phyloP scores from a whole-genome alignment of 2,113 vertebrate species.

The Bubo blakistoni region DNA sequence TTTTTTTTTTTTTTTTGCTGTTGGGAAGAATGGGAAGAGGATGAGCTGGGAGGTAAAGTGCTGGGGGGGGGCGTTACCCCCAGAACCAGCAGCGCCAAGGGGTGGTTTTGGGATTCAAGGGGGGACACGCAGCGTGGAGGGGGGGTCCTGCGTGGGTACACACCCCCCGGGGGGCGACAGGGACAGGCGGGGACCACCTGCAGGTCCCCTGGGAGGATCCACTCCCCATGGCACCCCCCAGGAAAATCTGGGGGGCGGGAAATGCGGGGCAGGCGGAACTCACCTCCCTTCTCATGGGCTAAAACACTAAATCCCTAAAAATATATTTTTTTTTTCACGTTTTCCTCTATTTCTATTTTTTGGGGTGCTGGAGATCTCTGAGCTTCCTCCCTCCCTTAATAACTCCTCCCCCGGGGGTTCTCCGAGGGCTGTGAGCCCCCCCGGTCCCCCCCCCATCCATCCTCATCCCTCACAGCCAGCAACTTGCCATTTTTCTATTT shows the following conservation, averaged over 20 bases:
- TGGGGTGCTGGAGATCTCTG: not conserved
- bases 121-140: not conserved
- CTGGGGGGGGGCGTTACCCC: not conserved
- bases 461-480: not conserved
- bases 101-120: no score
- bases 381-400: not conserved
- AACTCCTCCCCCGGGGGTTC: not conserved
- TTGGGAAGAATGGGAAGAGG: no score
- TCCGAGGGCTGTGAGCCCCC: not conserved
- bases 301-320: not conserved
- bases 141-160: not conserved
- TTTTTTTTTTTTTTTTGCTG: no score
- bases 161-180: not conserved
- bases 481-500: not conserved
- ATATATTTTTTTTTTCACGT: fast-evolving
- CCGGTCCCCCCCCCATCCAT: fast-evolving
- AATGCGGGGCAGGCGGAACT: not conserved
- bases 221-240: no score
- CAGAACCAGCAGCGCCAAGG: not conserved
- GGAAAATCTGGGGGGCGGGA: no score
- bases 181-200: not conserved
- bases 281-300: not conserved
- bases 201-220: no score
- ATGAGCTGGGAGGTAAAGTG: not conserved
- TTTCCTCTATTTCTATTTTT: not conserved